Percentiles rank a stretch among this genome's conserved stretches.
Evolutionary conservation across 2,113 vertebrate species (phyloP).

Genomic region (Epinephelus moara): DNA sequence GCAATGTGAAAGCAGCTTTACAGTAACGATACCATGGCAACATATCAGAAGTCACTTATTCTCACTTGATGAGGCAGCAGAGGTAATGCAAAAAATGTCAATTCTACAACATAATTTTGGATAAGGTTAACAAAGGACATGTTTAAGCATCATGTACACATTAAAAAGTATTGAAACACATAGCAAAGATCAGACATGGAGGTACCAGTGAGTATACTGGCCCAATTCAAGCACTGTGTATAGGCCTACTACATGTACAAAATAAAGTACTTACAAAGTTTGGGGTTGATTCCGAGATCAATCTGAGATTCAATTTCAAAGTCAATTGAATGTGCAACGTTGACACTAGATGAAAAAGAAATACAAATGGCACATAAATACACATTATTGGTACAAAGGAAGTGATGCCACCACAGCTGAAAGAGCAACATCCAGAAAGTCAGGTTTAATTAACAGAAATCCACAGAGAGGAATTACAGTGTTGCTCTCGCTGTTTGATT

Average conservation of each 20-base stretch:
- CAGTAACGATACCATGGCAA: neutral
- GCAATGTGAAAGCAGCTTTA: no score
- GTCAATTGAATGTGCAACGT: slow-evolving; percentile 82
- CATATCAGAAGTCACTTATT: neutral
- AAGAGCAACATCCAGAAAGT: neutral
- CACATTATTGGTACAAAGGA: neutral
- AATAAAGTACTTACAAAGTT: slow-evolving; percentile 84
- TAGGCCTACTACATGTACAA: neutral
- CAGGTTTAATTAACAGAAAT: neutral
- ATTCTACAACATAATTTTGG: neutral
- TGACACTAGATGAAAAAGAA: slow-evolving; percentile 76
- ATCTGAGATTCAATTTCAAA: slow-evolving; percentile 90
- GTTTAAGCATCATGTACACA: neutral
- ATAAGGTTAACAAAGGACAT: no score
- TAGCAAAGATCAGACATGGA: neutral
- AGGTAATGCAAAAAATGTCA: neutral
- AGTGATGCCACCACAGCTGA: neutral
- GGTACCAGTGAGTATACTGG: neutral
- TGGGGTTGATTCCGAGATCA: slow-evolving; percentile 87
- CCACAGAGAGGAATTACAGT: neutral
- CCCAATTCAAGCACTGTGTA: neutral
- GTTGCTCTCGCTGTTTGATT: neutral
- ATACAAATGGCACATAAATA: neutral
- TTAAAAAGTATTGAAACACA: neutral
- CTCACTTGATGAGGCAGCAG: neutral